These are phyloP conservation scores for Tetragonula carbonaria DNA, from an alignment of 2,888 invertebrate genomes.

Conservation along the genomic window DNA sequence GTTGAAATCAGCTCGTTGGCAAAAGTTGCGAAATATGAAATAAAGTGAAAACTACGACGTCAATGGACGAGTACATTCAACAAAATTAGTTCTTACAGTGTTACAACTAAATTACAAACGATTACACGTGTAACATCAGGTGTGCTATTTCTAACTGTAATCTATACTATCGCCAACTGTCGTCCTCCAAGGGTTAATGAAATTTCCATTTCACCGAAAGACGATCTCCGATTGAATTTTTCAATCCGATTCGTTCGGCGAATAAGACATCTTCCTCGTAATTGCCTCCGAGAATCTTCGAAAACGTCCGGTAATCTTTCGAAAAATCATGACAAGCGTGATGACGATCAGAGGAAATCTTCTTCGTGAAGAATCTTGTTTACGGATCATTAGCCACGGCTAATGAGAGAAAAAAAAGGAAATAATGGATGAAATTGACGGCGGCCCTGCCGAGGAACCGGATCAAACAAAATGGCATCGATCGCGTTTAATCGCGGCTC, in stretches of 20 bases:
- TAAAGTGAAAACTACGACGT: too few species aligned
- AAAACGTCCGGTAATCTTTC: neutral
- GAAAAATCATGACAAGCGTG: neutral
- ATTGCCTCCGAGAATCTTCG: neutral
- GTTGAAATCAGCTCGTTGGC: too few species aligned
- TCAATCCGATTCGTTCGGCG: neutral
- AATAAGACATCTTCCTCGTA: neutral
- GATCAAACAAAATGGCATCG: slow-evolving; percentile 36
- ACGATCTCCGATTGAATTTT: neutral
- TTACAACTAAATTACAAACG: too few species aligned
- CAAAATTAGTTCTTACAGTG: too few species aligned
- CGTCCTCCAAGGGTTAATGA: too few species aligned
- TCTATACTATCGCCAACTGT: too few species aligned
- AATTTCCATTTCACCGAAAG: neutral
- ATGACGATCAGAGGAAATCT: slow-evolving; percentile 14
- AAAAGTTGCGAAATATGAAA: too few species aligned
- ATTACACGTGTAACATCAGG: too few species aligned
- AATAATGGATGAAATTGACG: slow-evolving; percentile 55
- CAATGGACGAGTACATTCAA: too few species aligned
- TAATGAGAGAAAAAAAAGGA: slow-evolving; percentile 14
- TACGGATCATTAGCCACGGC: slow-evolving; percentile 38
- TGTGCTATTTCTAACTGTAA: too few species aligned
- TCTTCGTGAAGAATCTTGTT: slow-evolving; percentile 18
- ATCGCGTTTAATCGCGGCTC: slow-evolving; percentile 55
- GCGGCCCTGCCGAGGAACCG: slow-evolving; percentile 23